Evolutionary conservation across 2,797 vertebrate species (phyloP).

Genomic region (Vipera latastei): DNA sequence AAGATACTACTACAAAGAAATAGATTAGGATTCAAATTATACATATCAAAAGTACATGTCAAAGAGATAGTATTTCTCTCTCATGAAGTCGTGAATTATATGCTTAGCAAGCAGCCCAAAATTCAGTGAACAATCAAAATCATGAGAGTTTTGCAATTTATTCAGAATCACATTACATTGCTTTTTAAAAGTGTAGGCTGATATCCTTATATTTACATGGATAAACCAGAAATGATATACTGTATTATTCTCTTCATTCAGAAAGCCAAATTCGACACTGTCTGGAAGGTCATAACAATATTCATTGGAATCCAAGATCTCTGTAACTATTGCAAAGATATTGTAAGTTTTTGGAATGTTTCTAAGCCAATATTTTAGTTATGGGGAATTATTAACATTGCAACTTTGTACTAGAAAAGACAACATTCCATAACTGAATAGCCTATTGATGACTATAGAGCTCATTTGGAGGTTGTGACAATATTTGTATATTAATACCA

Average conservation of each 20-base stretch:
- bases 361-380: not conserved
- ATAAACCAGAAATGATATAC: not conserved
- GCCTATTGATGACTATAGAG: not conserved
- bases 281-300: conserved; percentile 94
- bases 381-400: not conserved
- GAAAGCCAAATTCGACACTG: conserved; percentile 80
- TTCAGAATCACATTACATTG: not conserved
- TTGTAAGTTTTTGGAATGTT: conserved; percentile 70
- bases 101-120: not conserved
- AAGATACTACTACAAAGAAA: not conserved
- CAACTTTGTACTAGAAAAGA: not conserved
- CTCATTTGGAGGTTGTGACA: not conserved
- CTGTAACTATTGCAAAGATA: conserved; percentile 84
- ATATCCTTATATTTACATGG: not conserved
- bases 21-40: not conserved
- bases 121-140: not conserved
- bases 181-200: not conserved
- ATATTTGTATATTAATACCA: not conserved
- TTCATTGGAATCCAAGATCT: conserved; percentile 84
- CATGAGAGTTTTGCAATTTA: not conserved
- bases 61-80: not conserved
- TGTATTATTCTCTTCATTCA: conserved; percentile 56
- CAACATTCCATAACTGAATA: not conserved
- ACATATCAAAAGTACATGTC: not conserved
- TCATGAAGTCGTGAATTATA: not conserved